Evolutionary conservation across 2,888 invertebrate species (phyloP).

Genomic region (Volucella bombylans): DNA sequence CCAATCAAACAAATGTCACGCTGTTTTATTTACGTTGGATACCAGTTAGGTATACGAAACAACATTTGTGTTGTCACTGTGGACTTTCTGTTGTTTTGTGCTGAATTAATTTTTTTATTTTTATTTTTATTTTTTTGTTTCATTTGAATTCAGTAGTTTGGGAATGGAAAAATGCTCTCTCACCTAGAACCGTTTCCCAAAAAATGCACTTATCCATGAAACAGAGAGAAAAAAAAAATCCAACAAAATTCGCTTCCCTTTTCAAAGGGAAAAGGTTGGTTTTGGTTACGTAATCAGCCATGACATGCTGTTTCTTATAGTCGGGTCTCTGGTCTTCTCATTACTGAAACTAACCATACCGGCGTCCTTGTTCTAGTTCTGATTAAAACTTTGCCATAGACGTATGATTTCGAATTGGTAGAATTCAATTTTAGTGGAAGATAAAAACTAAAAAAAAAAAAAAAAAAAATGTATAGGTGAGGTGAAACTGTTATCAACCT

Average conservation of each 20-base stretch:
- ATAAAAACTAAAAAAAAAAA: constrained; percentile 16
- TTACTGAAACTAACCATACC: constrained; percentile 39
- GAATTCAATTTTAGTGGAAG: too few relatives aligned
- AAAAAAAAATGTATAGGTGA: neutral
- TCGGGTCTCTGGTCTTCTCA: constrained; percentile 4
- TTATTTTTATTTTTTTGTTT: neutral
- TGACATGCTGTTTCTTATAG: constrained; percentile 42
- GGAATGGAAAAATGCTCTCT: constrained; percentile 24
- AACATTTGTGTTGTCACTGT: neutral
- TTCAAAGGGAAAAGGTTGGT: constrained; percentile 23
- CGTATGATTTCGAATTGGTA: too few relatives aligned
- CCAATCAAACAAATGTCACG: constrained; percentile 59
- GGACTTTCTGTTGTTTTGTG: constrained; percentile 2
- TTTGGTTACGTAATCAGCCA: constrained; percentile 61
- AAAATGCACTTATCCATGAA: constrained; percentile 58
- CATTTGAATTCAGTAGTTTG: neutral
- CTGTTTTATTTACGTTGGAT: constrained; percentile 24
- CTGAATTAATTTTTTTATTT: neutral
- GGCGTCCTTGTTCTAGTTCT: too few relatives aligned
- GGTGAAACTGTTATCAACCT: constrained; percentile 36
- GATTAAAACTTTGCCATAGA: too few relatives aligned
- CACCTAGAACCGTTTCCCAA: constrained; percentile 45
- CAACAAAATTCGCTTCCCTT: constrained; percentile 9
- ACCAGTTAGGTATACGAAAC: constrained; percentile 2
- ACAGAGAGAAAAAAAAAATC: neutral